Percentiles rank a stretch among this genome's conserved stretches.
These are phyloP conservation scores for Cricetomys ansorgei DNA, from an alignment of 2,113 vertebrate genomes.

Conservation along the genomic window DNA sequence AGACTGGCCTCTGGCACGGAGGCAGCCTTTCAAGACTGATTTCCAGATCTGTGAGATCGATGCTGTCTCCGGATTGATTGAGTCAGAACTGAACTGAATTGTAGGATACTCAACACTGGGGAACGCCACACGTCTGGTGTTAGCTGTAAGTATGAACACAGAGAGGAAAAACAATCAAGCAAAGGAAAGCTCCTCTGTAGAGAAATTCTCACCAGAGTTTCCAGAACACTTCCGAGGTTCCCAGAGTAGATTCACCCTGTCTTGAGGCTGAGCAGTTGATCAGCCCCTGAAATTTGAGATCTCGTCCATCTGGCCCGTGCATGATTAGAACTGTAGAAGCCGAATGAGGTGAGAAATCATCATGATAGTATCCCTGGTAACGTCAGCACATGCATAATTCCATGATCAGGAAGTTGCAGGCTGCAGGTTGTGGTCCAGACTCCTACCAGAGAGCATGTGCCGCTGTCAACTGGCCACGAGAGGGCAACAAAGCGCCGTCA, in stretches of 20 bases:
- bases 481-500: conserved; percentile 26
- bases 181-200: neutral
- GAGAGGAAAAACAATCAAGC: neutral
- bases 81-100: neutral
- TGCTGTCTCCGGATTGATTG: neutral
- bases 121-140: neutral
- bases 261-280: neutral
- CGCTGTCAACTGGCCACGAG: neutral
- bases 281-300: neutral
- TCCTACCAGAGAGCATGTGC: neutral
- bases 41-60: neutral
- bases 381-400: neutral
- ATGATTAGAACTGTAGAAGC: neutral
- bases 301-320: fast-evolving
- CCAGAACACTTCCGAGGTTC: neutral
- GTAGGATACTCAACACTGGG: neutral
- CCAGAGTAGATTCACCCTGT: neutral
- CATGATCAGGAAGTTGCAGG: neutral
- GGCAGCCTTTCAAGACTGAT: no score
- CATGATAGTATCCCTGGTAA: neutral
- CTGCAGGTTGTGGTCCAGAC: fast-evolving
- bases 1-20: neutral
- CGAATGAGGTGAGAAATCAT: neutral
- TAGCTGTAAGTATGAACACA: no score
- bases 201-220: neutral